Percentiles rank a stretch among this genome's conserved stretches.
These are phyloP conservation scores for Oreochromis aureus DNA, from an alignment of 2,113 vertebrate genomes.

Conservation along the genomic window DNA sequence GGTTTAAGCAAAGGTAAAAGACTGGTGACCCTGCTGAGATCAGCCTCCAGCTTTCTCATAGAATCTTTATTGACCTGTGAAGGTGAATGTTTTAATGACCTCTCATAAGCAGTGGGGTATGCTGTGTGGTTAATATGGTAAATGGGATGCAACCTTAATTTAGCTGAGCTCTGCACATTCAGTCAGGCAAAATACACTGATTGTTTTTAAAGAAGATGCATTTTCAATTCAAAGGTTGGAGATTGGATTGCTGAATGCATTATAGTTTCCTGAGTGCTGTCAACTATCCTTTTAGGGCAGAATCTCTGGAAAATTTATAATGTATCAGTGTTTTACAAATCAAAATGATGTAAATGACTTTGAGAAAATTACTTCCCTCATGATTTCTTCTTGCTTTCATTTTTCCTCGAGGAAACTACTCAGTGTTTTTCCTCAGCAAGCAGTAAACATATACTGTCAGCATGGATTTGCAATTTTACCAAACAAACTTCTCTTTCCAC, in stretches of 20 bases:
- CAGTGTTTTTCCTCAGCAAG: slow-evolving; percentile 1
- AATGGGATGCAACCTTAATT: slow-evolving; percentile 62
- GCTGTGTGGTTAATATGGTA: slow-evolving; percentile 49
- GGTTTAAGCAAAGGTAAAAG: neutral
- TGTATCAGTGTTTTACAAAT: neutral
- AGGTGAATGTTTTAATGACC: slow-evolving; percentile 64
- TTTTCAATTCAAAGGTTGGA: slow-evolving; percentile 9
- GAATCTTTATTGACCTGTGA: slow-evolving; percentile 65
- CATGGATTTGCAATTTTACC: slow-evolving; percentile 45
- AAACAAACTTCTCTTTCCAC: slow-evolving; percentile 38
- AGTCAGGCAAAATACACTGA: slow-evolving; percentile 21
- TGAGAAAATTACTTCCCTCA: neutral
- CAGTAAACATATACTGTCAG: slow-evolving; percentile 44
- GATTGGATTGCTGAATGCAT: neutral
- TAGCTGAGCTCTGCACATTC: slow-evolving; percentile 51
- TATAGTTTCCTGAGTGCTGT: neutral
- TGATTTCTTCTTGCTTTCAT: slow-evolving; percentile 28
- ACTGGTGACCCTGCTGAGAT: neutral
- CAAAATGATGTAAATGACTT: slow-evolving; percentile 6
- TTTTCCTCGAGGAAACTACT: neutral
- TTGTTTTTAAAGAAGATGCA: slow-evolving; percentile 2
- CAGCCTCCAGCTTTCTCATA: neutral
- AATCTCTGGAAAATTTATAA: neutral
- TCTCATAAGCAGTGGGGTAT: slow-evolving; percentile 42
- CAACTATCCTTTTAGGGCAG: neutral